Conservation (phyloP, 2,113 vertebrate species). For the Falco punctatus region DNA sequence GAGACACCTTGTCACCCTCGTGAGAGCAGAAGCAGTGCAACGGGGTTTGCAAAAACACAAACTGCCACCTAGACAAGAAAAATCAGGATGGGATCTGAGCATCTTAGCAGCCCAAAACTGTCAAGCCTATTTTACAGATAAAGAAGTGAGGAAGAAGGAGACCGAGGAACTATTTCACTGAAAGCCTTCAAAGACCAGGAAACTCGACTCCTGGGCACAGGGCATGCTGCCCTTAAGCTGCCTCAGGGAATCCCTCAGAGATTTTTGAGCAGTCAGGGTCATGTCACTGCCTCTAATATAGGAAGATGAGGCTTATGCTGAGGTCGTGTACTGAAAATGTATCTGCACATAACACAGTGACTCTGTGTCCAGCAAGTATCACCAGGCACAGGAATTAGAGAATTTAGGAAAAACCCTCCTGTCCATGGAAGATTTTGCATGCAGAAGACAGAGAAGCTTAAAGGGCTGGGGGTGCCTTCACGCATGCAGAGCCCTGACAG, state of each 20-base stretch:
- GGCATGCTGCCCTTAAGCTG: background rate
- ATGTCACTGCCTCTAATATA: background rate
- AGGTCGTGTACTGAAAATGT: background rate
- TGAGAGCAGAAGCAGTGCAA: background rate
- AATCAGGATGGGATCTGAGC: background rate
- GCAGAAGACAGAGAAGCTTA: background rate
- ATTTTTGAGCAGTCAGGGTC: background rate
- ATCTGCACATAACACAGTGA: background rate
- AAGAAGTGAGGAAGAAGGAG: background rate
- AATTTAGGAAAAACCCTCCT: background rate
- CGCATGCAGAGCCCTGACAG: accelerated
- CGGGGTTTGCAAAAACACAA: background rate
- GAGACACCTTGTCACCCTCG: background rate
- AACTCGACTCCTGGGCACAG: background rate
- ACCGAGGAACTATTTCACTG: background rate
- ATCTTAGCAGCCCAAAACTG: background rate
- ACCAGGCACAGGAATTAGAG: background rate
- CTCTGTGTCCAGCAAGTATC: background rate
- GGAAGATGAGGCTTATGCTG: background rate
- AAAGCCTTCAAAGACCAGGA: background rate
- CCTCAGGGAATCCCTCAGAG: background rate
- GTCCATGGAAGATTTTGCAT: background rate
- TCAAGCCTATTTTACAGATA: background rate
- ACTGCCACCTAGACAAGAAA: background rate
- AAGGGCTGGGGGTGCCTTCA: background rate